Percentiles rank a stretch among this genome's conserved stretches.
These are phyloP conservation scores for Gambusia yucatana DNA, from an alignment of 2,797 vertebrate genomes.

Conservation along the genomic window DNA sequence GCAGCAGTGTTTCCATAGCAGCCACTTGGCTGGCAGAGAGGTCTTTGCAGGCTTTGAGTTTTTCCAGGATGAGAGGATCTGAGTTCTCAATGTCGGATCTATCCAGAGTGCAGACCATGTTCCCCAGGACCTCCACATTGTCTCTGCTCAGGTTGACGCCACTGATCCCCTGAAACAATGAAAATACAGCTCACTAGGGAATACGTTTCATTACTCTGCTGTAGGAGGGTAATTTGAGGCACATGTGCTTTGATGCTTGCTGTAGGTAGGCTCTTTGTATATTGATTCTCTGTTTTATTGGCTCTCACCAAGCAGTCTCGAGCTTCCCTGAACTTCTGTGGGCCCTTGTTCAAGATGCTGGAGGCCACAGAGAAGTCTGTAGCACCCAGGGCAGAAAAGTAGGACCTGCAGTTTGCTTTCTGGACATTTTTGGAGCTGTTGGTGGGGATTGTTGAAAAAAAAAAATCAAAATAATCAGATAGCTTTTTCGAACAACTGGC, in stretches of 20 bases:
- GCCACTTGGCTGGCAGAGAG: conserved; percentile 66
- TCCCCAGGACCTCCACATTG: conserved; percentile 67
- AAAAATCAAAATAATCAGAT: neutral
- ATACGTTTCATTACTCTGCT: neutral
- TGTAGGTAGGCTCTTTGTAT: neutral
- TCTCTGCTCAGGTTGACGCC: conserved; percentile 52
- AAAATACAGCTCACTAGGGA: neutral
- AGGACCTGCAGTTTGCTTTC: conserved; percentile 64
- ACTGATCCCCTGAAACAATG: conserved; percentile 62
- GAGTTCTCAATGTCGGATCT: conserved; percentile 63
- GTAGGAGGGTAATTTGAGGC: neutral
- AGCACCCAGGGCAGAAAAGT: conserved; percentile 58
- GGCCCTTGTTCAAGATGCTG: conserved; percentile 48
- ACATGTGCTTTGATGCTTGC: neutral
- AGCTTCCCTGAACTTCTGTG: conserved; percentile 58
- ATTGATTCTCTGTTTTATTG: neutral
- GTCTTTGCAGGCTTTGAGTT: conserved; percentile 68
- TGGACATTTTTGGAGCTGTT: conserved; percentile 59
- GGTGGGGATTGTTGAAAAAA: neutral
- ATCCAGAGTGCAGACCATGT: conserved; percentile 71
- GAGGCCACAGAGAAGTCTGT: conserved; percentile 74
- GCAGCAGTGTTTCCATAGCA: conserved; percentile 61
- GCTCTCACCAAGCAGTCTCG: conserved; percentile 65
- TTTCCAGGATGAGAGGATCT: conserved; percentile 74
- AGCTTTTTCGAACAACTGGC: neutral